Percentiles rank a stretch among this genome's conserved stretches.
Conservation (phyloP, 2,888 invertebrate genomes). For the Plebejus anna region DNA sequence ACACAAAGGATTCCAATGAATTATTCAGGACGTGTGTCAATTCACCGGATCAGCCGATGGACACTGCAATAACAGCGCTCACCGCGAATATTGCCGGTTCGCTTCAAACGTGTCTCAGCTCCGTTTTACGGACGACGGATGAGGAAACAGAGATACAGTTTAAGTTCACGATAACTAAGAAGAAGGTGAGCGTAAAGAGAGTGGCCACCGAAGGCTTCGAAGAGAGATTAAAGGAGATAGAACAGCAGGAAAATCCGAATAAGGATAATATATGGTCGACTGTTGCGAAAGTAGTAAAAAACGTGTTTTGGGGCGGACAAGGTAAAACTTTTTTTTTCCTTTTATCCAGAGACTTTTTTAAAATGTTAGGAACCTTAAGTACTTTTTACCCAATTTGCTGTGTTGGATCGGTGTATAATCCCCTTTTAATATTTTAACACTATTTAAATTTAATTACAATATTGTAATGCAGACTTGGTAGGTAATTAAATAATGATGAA, state of each 20-base stretch:
- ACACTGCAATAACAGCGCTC: constrained; percentile 59
- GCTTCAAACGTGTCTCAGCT: constrained; percentile 61
- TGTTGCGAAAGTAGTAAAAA: constrained; percentile 66
- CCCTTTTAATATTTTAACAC: no score
- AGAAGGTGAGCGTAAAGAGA: constrained; percentile 61
- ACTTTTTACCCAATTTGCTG: no score
- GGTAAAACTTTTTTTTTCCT: constrained; percentile 34
- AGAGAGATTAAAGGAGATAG: constrained; percentile 48
- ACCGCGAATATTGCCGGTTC: constrained; percentile 66
- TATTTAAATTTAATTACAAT: no score
- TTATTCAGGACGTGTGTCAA: constrained; percentile 63
- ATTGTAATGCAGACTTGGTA: no score
- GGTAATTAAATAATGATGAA: not conserved
- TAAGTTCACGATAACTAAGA: constrained; percentile 70
- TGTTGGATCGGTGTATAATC: no score
- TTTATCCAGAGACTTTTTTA: no score
- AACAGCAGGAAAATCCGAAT: constrained; percentile 47
- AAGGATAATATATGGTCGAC: constrained; percentile 72
- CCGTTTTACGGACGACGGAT: constrained; percentile 58
- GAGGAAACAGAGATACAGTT: constrained; percentile 74
- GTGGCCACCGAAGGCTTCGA: constrained; percentile 47
- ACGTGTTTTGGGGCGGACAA: constrained; percentile 67
- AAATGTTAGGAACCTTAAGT: no score
- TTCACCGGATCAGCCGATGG: constrained; percentile 49
- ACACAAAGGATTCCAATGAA: constrained; percentile 61